phyloP scores from a whole-genome alignment of 2,888 invertebrate genomes.

The Clanis bilineata region DNA sequence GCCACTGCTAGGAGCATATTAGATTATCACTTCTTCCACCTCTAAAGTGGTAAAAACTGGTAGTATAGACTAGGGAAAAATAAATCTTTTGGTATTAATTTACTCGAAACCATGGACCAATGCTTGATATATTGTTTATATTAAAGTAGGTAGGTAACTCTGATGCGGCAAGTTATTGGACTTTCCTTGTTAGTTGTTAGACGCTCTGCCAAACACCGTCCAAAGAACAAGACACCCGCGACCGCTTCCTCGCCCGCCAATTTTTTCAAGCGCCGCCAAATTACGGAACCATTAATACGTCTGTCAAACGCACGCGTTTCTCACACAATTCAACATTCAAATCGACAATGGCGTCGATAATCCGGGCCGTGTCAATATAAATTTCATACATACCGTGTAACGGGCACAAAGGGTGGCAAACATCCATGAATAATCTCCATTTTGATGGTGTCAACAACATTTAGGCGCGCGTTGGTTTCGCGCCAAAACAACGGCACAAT shows the following conservation, averaged over 20 bases:
- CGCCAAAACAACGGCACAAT: slow-evolving; percentile 72
- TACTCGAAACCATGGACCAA: no score
- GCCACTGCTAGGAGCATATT: no score
- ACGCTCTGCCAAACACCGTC: slow-evolving; percentile 51
- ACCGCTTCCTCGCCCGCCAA: slow-evolving; percentile 33
- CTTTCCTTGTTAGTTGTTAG: slow-evolving; percentile 62
- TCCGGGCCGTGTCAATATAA: slow-evolving; percentile 76
- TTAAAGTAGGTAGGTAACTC: no score
- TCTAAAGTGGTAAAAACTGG: no score
- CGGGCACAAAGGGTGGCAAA: slow-evolving; percentile 71
- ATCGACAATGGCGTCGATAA: slow-evolving; percentile 74
- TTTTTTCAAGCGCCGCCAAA: slow-evolving; percentile 46
- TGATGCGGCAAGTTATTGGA: slow-evolving; percentile 52
- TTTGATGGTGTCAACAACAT: slow-evolving; percentile 78
- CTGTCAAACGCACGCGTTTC: slow-evolving; percentile 71
- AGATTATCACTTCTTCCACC: no score
- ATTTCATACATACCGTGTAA: slow-evolving; percentile 73
- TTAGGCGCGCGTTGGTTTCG: slow-evolving; percentile 56
- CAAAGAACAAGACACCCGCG: slow-evolving; percentile 30
- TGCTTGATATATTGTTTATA: no score
- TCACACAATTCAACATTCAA: slow-evolving; percentile 50
- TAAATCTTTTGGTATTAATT: no score
- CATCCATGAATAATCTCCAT: slow-evolving; percentile 79
- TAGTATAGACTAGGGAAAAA: no score
- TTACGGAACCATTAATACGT: slow-evolving; percentile 60